Conservation (phyloP, 2,113 vertebrate species). For the Channa argus region DNA sequence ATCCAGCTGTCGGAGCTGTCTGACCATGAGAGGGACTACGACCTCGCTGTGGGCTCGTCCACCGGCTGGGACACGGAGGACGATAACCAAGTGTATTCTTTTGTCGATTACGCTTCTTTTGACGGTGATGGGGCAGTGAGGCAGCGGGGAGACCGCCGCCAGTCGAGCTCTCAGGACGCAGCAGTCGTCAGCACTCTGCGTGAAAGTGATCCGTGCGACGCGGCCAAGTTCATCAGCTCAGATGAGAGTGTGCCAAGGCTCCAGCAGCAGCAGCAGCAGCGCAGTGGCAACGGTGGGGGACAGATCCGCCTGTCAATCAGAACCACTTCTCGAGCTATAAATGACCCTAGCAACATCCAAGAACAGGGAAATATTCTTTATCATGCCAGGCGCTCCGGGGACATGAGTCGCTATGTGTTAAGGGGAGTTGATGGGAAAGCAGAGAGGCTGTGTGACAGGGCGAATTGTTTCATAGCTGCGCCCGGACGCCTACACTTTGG, state of each 20-base stretch:
- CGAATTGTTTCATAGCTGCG: constrained; percentile 79
- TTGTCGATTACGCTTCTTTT: constrained; percentile 90
- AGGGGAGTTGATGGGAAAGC: constrained; percentile 75
- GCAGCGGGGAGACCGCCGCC: constrained; percentile 23
- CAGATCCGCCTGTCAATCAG: constrained; percentile 98
- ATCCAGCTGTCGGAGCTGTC: constrained; percentile 93
- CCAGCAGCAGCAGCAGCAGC: constrained; percentile 55
- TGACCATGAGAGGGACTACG: constrained; percentile 88
- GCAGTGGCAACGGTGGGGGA: constrained; percentile 77
- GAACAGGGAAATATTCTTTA: constrained; percentile 83
- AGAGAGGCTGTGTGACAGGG: constrained; percentile 63
- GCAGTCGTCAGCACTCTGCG: constrained; percentile 84
- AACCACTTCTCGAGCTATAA: constrained; percentile 92
- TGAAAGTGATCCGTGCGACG: constrained; percentile 80
- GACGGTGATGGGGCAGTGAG: constrained; percentile 83
- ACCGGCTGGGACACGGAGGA: constrained; percentile 89
- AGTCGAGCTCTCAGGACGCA: constrained; percentile 74
- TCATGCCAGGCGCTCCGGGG: constrained; percentile 88
- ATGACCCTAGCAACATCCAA: constrained; percentile 88
- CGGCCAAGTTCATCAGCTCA: constrained; percentile 82
- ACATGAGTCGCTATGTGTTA: constrained; percentile 86
- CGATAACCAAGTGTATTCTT: constrained; percentile 89
- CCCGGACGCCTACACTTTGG: constrained; percentile 88
- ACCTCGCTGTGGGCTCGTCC: constrained; percentile 87
- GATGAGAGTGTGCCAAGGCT: constrained; percentile 78